Percentiles rank a stretch among this genome's conserved stretches.
These are phyloP conservation scores for Octodon degus DNA, from an alignment of 2,113 vertebrate genomes.

Conservation along the genomic window DNA sequence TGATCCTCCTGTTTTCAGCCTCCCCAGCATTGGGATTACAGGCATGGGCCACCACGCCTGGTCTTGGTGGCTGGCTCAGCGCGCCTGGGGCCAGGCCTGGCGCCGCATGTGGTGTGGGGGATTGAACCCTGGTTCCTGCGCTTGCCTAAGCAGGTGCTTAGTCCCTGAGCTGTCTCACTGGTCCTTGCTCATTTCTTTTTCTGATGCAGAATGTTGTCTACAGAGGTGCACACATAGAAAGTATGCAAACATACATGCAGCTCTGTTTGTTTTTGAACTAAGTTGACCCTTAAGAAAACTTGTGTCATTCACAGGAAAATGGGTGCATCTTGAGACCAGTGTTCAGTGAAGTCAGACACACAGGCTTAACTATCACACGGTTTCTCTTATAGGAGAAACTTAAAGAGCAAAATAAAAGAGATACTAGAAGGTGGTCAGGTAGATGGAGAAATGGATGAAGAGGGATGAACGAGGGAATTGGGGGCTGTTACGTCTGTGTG, in stretches of 20 bases:
- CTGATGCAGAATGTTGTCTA: neutral
- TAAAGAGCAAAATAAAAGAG: neutral
- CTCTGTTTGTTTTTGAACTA: neutral
- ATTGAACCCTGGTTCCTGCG: too few species aligned
- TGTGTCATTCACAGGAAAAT: neutral
- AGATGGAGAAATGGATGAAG: neutral
- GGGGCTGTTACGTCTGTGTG: neutral
- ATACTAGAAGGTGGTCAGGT: neutral
- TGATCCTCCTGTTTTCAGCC: too few species aligned
- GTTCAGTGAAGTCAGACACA: neutral
- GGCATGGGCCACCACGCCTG: too few species aligned
- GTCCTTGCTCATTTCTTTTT: neutral
- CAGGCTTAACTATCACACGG: neutral
- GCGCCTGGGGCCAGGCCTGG: too few species aligned
- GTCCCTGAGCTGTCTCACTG: too few species aligned
- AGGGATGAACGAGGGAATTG: neutral
- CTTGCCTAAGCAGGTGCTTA: too few species aligned
- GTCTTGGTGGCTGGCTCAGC: too few species aligned
- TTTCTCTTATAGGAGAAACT: neutral
- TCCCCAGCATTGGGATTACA: too few species aligned
- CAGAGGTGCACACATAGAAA: too few species aligned
- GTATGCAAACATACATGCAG: neutral
- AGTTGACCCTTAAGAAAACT: neutral
- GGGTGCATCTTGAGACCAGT: neutral
- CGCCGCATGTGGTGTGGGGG: too few species aligned